Conservation (phyloP, 2,797 vertebrate species). For the Loriculus beryllinus region DNA sequence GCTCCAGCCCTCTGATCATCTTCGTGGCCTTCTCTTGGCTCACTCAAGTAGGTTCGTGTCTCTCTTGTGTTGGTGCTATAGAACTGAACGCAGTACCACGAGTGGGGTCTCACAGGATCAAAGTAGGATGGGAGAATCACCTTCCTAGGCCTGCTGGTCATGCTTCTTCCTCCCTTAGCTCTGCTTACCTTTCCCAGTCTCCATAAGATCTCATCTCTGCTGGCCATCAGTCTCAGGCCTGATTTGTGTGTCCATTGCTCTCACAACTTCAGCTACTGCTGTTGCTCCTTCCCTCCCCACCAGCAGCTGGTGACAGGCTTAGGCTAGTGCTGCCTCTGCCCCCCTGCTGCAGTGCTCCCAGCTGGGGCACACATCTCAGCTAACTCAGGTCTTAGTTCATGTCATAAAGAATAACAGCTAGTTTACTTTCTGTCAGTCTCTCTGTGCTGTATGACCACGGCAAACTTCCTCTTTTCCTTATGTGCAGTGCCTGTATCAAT, state of each 20-base stretch:
- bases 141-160: neutral
- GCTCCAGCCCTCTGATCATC: neutral
- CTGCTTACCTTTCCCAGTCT: fast-evolving
- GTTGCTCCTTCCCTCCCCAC: neutral
- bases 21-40: neutral
- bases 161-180: neutral
- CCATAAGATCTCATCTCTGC: neutral
- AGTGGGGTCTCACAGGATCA: neutral
- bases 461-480: neutral
- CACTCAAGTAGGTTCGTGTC: neutral
- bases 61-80: neutral
- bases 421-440: neutral
- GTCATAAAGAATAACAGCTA: neutral
- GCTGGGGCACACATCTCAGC: neutral
- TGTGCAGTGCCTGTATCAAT: neutral
- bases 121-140: neutral
- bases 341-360: fast-evolving
- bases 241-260: fast-evolving
- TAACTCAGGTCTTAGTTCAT: neutral
- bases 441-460: neutral
- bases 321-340: neutral
- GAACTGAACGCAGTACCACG: neutral
- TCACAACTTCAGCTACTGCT: neutral
- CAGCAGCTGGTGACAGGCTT: fast-evolving
- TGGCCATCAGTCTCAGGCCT: neutral